Evolutionary conservation across 2,888 invertebrate species (phyloP), one percentile per base, ranked within the genome.

Genomic region (Apamea sordens): DNA sequence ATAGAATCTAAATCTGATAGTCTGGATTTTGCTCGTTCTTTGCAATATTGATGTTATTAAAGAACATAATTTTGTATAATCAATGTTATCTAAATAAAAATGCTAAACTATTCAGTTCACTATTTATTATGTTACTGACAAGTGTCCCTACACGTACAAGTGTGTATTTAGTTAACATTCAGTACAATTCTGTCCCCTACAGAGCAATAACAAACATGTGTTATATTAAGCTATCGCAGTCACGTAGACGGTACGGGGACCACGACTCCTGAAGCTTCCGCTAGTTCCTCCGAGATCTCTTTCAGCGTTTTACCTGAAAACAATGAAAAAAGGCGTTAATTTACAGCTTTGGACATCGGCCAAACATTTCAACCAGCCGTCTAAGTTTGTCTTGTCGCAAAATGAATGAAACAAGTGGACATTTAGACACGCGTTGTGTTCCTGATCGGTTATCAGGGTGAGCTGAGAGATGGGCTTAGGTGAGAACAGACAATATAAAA

Each of bases 261-360:
- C 91, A 92, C 93, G 91, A 91, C 91, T 93, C 92, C 91, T 91
- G 91, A 91, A 92, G 91, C 92, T 93, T 92, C 90, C 91, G 86
- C 90, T 90, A 88, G 90, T 82, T 92, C 94, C 92, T 92, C 90
- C 89, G 91, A 93, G 93, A 93, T 92, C 93, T 94, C 94, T 94
- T 94, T 94, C 94, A 95, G 93, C 94, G 94, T 95, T 95, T 97
- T 96, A 96, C 96, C 96, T 96, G 96, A 94, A 95, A 97, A 96
- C 92, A 96, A 96, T 91, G 94, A 95, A 96, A 85, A 94, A 94
- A 94, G 92, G 91, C 92, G 94, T 97, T 96, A 96, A 96, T 96
- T 96, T 96, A 96, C 95, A 92, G 94, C 94, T 86, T 93, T 96
- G 96, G 96, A 95, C 83, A 89, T 75, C 84, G 83, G 96, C 96